Evolutionary conservation across 2,113 vertebrate genomes (phyloP), one percentile per base, ranked within the genome.

Genomic region (Tetraodon nigroviridis): DNA sequence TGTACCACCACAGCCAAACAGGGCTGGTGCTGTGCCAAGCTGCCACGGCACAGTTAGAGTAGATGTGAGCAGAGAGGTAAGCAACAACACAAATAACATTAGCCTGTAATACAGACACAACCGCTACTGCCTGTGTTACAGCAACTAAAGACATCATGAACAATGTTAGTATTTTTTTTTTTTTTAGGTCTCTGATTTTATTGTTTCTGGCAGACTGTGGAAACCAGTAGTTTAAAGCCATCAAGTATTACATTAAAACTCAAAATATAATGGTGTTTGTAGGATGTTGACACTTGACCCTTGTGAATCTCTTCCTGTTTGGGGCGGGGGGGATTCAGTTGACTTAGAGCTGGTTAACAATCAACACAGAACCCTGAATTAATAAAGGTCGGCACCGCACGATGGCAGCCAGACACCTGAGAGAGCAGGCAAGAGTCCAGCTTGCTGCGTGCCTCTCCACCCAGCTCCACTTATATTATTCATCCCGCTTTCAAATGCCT

Each of bases 361-460:
- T 81, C 69, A 75, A 37, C 32, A 37, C 32, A 37, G 8, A 37
- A 10, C 6, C 32, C 7, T 37, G 32, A 37, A 37, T 37, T 80
- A 80, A 74, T 73, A 17, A 79, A 67, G 70, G 63, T 55, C 69
- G 55, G 78, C 82, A 81, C 82, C 78, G 86, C 79, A 82, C 61
- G 79, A 88, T 88, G 83, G 82, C 72, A 67, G 61, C 82, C 75
- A 85, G 84, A 87, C 81, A 89, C 89, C 88, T 89, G 86, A 90
- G 86, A 75, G 78, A 82, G 63, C 76, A 71, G 85, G 79, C 78
- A 79, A 18, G 17, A 59, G 72, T 85, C 87, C 87, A 87, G 76
- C 76, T 71, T 67, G 20, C 71, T 80, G 77, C 80, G 76, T 79
- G 79, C 67, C 61, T 68, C 72, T 71, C 76, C 70, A 66, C 73